Evolutionary conservation across 92 coral and sea anemone species (phyloP), one percentile per base, ranked within the genome.

Genomic region (Porites lobata): DNA sequence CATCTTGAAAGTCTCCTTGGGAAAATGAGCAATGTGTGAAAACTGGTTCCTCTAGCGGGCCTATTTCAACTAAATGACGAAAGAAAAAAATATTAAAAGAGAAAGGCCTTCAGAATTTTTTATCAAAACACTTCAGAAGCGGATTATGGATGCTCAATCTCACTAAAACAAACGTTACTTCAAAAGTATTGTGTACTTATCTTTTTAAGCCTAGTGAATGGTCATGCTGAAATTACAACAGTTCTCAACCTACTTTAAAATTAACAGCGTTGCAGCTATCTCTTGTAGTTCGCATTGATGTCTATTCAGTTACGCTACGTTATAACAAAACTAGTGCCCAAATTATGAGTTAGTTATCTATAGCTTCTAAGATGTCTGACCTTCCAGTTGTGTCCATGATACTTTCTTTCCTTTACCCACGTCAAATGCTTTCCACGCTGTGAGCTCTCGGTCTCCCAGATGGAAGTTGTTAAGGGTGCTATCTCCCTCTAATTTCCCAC

Each of bases 391-490:
- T 13, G 90, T 63, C 90, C 87, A 80, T 43, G 84, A 84, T 4
- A 90, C 73, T 11, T 9, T 75, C 84, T 87, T 92, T 68, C 94
- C 94, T 62, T 62, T 61, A 32, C 92, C 94, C 53, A 91, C 82
- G 50, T 83, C 81, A 74, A 62, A 91, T 22, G 94, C 94, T 64
- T 61, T 81, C 94, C 94, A 91, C 19, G 53, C 85, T 9, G 78
- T 83, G 0, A 91, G 47, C 7, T 57, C 72, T 71, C 78, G 81
- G 17, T 75, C 78, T 47, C 59, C 65, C 43, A 65, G 89, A 72
- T 15, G 20, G 81, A 92, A 92, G 92, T 89, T 89, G 56, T 88
- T 89, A 6, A 84, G 72, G 21, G 24, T 61, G 75, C 92, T 92
- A 47, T 79, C 79, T 13, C 89, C 92, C 17, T 75, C 89, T 63